These are phyloP conservation scores for Bedellia somnulentella DNA, from an alignment of 2,888 invertebrate genomes.

Conservation along the genomic window DNA sequence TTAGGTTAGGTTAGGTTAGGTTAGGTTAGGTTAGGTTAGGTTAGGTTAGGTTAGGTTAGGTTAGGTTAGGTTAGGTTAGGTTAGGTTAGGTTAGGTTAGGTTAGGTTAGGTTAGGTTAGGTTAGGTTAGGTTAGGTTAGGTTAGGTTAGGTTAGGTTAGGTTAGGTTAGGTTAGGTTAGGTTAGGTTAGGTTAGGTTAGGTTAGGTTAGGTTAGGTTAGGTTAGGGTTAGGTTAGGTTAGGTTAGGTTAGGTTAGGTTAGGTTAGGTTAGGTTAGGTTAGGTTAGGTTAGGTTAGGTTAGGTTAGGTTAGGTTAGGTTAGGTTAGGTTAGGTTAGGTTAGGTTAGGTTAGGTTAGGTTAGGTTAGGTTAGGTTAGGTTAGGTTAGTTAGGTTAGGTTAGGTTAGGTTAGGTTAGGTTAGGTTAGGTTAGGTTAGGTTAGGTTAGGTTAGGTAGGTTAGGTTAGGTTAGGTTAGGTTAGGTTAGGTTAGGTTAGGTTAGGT, in stretches of 20 bases:
- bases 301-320: slow-evolving; percentile 7
- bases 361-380: slow-evolving; percentile 10
- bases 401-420: slow-evolving; percentile 7
- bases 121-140: slow-evolving; percentile 6
- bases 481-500: slow-evolving; percentile 8
- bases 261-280: slow-evolving; percentile 3
- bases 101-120: slow-evolving; percentile 6
- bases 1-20: slow-evolving; percentile 7
- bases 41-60: slow-evolving; percentile 6
- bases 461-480: slow-evolving; percentile 8
- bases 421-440: slow-evolving; percentile 8
- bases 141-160: slow-evolving; percentile 6
- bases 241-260: slow-evolving; percentile 2
- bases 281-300: slow-evolving; percentile 5
- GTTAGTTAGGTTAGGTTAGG: slow-evolving; percentile 6
- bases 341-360: slow-evolving; percentile 13
- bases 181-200: slow-evolving; percentile 7
- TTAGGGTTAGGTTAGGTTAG: slow-evolving; percentile 2
- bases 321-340: slow-evolving; percentile 6
- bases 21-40: slow-evolving; percentile 6
- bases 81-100: slow-evolving; percentile 6
- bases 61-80: slow-evolving; percentile 6
- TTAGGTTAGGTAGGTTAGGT: slow-evolving; percentile 7
- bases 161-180: slow-evolving; percentile 6
- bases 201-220: slow-evolving; percentile 6